These are phyloP conservation scores for Rhipidura dahli DNA, from an alignment of 2,113 vertebrate species.

Conservation along the genomic window DNA sequence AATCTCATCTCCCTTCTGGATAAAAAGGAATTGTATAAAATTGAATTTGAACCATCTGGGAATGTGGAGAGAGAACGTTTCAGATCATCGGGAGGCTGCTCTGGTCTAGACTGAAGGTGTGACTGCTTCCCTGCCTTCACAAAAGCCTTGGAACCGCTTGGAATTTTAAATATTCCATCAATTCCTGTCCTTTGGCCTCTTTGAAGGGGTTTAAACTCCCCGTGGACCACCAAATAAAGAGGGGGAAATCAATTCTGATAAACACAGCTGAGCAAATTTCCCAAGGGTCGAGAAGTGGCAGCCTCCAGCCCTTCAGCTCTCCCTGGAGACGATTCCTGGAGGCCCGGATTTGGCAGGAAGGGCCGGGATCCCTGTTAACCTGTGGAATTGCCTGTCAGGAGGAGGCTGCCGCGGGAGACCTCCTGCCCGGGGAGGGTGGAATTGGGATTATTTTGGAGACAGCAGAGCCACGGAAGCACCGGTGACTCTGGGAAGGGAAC, in stretches of 20 bases:
- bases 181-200: neutral
- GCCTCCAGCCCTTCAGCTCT: neutral
- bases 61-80: neutral
- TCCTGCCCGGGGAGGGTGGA: neutral
- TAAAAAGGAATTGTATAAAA: neutral
- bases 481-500: neutral
- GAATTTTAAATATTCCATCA: neutral
- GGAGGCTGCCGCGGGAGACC: neutral
- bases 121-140: neutral
- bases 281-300: neutral
- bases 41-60: neutral
- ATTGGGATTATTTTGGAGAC: neutral
- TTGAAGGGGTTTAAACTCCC: neutral
- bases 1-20: neutral
- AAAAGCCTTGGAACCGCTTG: neutral
- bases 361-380: neutral
- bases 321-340: neutral
- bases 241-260: neutral
- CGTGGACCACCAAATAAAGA: no score
- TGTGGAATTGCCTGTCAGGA: neutral
- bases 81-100: neutral
- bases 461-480: neutral
- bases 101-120: neutral
- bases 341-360: neutral
- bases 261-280: neutral